These are phyloP conservation scores for Loripinus fragilis DNA, from an alignment of 2,888 invertebrate genomes.

Conservation along the genomic window DNA sequence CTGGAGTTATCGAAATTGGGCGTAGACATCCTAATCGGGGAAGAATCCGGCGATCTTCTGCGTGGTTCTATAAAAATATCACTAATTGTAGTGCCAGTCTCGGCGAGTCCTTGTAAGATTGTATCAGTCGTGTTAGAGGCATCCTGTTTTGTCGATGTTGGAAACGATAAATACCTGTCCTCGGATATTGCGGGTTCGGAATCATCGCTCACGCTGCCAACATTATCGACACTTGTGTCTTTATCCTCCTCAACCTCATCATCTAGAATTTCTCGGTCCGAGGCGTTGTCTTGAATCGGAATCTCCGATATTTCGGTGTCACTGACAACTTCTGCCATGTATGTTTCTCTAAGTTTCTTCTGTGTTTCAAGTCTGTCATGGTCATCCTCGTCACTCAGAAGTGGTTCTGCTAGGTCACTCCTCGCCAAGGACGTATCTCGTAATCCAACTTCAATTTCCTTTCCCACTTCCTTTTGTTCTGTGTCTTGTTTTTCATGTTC, in stretches of 20 bases:
- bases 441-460: not conserved
- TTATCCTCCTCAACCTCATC: conserved; percentile 52
- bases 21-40: conserved; percentile 9
- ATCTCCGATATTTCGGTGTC: conserved; percentile 55
- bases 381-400: conserved; percentile 59
- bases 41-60: conserved; percentile 4
- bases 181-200: conserved; percentile 53
- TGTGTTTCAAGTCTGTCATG: conserved; percentile 26
- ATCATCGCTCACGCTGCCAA: conserved; percentile 70
- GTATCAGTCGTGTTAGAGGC: conserved; percentile 59
- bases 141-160: conserved; percentile 26
- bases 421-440: not conserved
- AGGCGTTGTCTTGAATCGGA: conserved; percentile 39
- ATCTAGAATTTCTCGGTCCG: conserved; percentile 49
- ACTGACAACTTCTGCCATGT: conserved; percentile 49
- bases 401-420: conserved; percentile 35
- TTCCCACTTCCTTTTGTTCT: conserved; percentile 13
- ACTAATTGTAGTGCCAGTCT: conserved; percentile 65
- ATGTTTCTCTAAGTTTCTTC: not conserved
- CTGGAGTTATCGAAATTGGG: conserved; percentile 56
- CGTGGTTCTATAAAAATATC: conserved; percentile 64
- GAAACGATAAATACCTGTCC: conserved; percentile 54
- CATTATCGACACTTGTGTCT: conserved; percentile 53
- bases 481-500: conserved; percentile 22
- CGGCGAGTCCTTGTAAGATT: conserved; percentile 55